Evolutionary conservation across 2,113 vertebrate species (phyloP).

Genomic region (Tupaia tana): DNA sequence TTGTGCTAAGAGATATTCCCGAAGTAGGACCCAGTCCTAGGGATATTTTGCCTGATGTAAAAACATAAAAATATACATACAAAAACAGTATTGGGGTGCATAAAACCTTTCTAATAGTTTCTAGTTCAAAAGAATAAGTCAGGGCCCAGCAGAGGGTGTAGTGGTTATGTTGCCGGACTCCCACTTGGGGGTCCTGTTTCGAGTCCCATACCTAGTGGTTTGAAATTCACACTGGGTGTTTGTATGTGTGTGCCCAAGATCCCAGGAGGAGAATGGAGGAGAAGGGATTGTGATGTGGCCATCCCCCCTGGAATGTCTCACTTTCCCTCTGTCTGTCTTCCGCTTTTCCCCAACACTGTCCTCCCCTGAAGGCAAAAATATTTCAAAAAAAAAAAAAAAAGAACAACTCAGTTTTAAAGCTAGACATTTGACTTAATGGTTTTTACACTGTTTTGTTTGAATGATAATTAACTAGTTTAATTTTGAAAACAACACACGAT

Average conservation of each 20-base stretch:
- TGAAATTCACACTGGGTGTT: no score
- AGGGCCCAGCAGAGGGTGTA: no score
- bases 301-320: no score
- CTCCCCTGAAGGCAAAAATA: no score
- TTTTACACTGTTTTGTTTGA: background rate
- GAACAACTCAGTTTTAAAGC: background rate
- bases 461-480: slow-evolving; percentile 6
- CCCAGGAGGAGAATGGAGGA: no score
- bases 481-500: background rate
- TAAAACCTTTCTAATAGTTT: background rate
- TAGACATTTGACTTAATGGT: background rate
- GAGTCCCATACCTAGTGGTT: no score
- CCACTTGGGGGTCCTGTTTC: no score
- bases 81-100: background rate
- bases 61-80: background rate
- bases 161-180: no score
- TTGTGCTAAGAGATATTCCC: background rate
- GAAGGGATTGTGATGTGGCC: no score
- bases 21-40: background rate
- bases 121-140: background rate
- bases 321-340: no score
- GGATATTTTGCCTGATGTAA: background rate
- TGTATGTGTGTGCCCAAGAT: no score
- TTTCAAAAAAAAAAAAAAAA: background rate
- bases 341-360: no score